phyloP scores from a whole-genome alignment of 1,140 invertebrate genomes.

The Hyphantria cunea region DNA sequence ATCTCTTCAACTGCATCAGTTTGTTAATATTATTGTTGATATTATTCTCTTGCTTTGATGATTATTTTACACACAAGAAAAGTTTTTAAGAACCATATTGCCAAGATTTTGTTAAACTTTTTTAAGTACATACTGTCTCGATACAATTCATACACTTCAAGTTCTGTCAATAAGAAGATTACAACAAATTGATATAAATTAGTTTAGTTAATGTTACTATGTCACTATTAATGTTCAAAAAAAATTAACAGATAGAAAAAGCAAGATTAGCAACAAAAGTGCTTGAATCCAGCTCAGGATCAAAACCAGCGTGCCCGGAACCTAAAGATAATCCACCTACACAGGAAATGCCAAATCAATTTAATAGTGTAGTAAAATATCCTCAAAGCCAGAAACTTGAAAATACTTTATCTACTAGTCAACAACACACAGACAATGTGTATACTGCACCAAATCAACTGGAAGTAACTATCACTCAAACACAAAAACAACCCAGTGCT shows the following conservation, averaged over 20 bases:
- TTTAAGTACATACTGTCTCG: no score
- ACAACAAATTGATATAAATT: no score
- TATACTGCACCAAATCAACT: not conserved
- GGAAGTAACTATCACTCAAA: not conserved
- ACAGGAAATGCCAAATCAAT: not conserved
- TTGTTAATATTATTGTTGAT: no score
- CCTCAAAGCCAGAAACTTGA: not conserved
- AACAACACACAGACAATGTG: not conserved
- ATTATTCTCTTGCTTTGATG: no score
- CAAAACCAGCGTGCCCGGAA: conserved; percentile 36
- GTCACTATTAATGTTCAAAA: no score
- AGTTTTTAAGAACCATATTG: no score
- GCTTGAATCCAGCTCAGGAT: conserved; percentile 31
- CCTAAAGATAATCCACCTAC: conserved; percentile 47
- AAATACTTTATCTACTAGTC: not conserved
- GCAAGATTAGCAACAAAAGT: conserved; percentile 36
- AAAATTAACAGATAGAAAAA: conserved; percentile 43
- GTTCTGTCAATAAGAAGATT: no score
- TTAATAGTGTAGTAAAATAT: not conserved
- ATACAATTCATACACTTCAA: no score
- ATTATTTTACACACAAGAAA: no score
- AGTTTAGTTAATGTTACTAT: no score
- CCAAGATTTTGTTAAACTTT: no score
- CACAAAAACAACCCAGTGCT: not conserved
- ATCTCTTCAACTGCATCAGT: no score